Evolutionary conservation across 2,797 vertebrate species (phyloP), one percentile per base, ranked within the genome.

Genomic region (Falco columbarius): DNA sequence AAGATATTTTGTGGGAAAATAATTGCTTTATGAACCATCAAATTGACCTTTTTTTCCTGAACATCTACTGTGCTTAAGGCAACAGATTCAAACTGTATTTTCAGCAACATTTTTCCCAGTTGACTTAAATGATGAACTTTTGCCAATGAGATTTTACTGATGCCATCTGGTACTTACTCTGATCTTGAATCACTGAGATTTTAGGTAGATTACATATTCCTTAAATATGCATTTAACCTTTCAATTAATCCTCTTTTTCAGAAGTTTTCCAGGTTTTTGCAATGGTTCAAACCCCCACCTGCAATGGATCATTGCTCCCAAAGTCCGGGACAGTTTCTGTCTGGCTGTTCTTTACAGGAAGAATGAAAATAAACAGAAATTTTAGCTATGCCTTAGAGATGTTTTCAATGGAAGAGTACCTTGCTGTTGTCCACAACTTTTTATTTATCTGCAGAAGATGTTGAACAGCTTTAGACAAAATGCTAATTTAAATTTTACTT

Each of bases 11-110:
- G 92, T 52, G 38, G 61, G 30, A 63, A 94, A 89, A 75, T 59
- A 68, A 92, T 73, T 91, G 66, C 51, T 81, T 86, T 70, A 62
- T 82, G 91, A 95, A 70, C 73, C 72, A 42, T 89, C 42, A 67
- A 82, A 95, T 42, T 96, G 93, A 96, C 67, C 56, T 65, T 68
- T 81, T 70, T 84, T 89, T 20, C 14, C 63, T 38, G 40, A 86
- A 75, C 27, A 55, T 91, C n/a, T 88, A 74, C 51, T 88, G 94
- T 97, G 93, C 96, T 94, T 62, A 98, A 97, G 94, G 98, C 98
- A 98, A 98, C 93, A 68, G 81, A 68, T 73, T 97, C 96, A 40
- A 66, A 86, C 26, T 95, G 68, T 66, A 54, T 96, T 90, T 94
- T 91, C 73, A 75, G 88, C 58, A 95, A 81, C 46, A 73, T 88